Evolutionary conservation across 2,113 vertebrate species (phyloP).

Genomic region (Chionis minor): DNA sequence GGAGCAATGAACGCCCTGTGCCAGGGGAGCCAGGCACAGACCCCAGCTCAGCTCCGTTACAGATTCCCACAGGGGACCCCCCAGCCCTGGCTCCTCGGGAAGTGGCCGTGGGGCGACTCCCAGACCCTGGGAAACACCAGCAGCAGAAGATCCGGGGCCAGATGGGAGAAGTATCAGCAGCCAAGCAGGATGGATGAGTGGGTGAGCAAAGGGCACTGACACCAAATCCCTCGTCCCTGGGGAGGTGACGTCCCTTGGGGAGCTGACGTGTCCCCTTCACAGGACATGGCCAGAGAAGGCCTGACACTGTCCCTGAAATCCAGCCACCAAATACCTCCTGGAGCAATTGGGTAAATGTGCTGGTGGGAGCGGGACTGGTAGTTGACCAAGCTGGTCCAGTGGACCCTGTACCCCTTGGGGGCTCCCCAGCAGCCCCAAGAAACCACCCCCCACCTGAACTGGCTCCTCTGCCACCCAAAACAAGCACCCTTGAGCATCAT

Average conservation of each 20-base stretch:
- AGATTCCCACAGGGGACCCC: background rate
- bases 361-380: accelerated
- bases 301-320: background rate
- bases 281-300: background rate
- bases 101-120: background rate
- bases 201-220: background rate
- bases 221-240: accelerated
- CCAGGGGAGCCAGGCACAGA: background rate
- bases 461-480: background rate
- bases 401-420: accelerated
- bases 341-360: background rate
- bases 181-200: background rate
- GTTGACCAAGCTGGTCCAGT: background rate
- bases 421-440: background rate
- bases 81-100: background rate
- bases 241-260: background rate
- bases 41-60: background rate
- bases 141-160: background rate
- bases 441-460: background rate
- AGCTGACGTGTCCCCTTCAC: background rate
- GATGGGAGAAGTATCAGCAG: background rate
- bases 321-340: background rate
- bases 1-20: background rate
- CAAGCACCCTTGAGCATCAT: background rate
- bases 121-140: background rate